Base-by-base conservation (phyloP, 1,140 invertebrate species). In the Musca domestica region DNA sequence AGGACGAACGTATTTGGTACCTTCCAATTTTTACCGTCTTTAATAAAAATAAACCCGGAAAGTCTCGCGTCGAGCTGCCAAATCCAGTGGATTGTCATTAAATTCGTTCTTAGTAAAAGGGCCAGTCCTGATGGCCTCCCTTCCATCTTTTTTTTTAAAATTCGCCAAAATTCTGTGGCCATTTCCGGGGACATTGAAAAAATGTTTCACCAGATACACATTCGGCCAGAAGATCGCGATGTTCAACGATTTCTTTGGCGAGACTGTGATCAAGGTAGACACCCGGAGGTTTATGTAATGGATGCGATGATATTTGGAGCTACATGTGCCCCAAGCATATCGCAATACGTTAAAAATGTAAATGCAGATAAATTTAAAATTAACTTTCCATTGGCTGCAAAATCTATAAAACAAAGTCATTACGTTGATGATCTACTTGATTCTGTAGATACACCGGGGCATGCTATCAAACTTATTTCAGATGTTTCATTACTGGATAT, bases 11-110 rank as follows among this genome's bases (percentile, higher is more conserved):
- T 19, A 19, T 49, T n/a, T 48, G 63, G 63, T 48, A 65, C 23
- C 19, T 48, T 22, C 41, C 63, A 4, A 22, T 48, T 12, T 65
- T 65, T 27, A 41, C 61, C 10, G 61, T 64, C 19, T 51, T 51
- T 51, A 51, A 51, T 10, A 51, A 51, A 51, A 51, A 51, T 20
- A 51, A 51, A 51, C n/a, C 49, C 7, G 17, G 19, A 19, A 51
- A 51, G 19, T 51, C 49, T 7, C 49, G 49, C 19, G 49, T 51
- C 15, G 49, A 19, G 49, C 17, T 3, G 15, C 49, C n/a, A 17
- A 19, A 20, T 51, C 17, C n/a, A 51, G 19, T 51, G 3, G 49
- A 51, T 5, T 51, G n/a, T 51, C 15, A 9, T 20, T 51, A 3
- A 51, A 51, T 9, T 51, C 49, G 9, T 51, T 51, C 19, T 51